phyloP scores from a whole-genome alignment of 2,888 invertebrate genomes.

The Andrena camellia region DNA sequence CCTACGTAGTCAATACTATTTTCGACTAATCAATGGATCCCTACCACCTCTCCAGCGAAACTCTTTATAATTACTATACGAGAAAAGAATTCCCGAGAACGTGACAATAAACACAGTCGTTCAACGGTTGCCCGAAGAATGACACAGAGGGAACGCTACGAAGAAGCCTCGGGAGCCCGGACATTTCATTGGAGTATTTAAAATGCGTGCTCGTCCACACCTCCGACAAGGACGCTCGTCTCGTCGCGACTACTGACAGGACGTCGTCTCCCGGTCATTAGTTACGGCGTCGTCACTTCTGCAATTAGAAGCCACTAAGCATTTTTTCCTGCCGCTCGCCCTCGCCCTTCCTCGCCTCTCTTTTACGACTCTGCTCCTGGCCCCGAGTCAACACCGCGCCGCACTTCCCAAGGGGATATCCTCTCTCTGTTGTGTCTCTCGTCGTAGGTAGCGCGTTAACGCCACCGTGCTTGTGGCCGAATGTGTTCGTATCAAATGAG shows the following conservation, averaged over 20 bases:
- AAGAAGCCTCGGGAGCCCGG: conserved; percentile 1
- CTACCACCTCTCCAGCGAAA: too few relatives aligned
- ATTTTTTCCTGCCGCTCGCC: conserved; percentile 57
- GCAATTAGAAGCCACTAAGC: conserved; percentile 82
- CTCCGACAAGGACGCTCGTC: conserved; percentile 70
- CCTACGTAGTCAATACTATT: too few relatives aligned
- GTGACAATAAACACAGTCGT: conserved; percentile 19
- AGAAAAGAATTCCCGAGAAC: neutral
- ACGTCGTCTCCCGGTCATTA: conserved; percentile 82
- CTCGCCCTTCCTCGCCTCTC: conserved; percentile 26
- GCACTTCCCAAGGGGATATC: conserved; percentile 63
- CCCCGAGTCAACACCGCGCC: conserved; percentile 56
- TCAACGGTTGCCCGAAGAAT: conserved; percentile 45
- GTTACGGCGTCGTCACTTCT: conserved; percentile 83
- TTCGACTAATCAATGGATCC: too few relatives aligned
- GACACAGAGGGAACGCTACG: conserved; percentile 55
- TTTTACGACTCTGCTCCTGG: conserved; percentile 59
- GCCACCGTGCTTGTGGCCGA: conserved; percentile 10
- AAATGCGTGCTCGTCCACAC: conserved; percentile 71
- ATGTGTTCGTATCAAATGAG: conserved; percentile 12
- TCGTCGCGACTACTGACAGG: conserved; percentile 78
- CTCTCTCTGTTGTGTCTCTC: conserved; percentile 33
- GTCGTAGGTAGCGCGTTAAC: conserved; percentile 37
- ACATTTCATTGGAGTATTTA: conserved; percentile 68
- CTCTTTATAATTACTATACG: neutral